Percentiles rank a stretch among this genome's conserved stretches.
These are phyloP conservation scores for Chiroxiphia lanceolata DNA, from an alignment of 2,797 vertebrate genomes.

Conservation along the genomic window DNA sequence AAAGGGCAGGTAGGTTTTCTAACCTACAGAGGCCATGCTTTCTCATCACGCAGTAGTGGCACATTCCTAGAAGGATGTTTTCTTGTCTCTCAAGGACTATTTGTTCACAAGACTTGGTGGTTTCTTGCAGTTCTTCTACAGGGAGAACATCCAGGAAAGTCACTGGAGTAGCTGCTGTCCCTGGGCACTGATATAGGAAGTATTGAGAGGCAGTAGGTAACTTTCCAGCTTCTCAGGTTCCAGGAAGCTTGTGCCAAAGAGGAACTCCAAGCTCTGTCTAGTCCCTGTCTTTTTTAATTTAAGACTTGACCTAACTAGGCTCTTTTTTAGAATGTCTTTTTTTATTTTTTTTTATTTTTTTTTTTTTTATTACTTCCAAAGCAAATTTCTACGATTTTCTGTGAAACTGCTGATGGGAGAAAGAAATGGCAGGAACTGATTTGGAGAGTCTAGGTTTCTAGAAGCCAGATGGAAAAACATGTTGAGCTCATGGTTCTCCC, in stretches of 20 bases:
- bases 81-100: neutral
- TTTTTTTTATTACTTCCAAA: neutral
- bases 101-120: neutral
- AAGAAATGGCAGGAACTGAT: neutral
- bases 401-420: neutral
- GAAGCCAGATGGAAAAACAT: constrained; percentile 1
- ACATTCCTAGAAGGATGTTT: neutral
- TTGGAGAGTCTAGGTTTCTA: neutral
- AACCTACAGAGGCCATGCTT: neutral
- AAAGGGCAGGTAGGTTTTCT: neutral
- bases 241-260: neutral
- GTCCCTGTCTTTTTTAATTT: neutral
- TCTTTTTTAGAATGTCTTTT: neutral
- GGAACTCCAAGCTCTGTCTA: neutral
- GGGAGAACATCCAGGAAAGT: neutral
- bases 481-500: neutral
- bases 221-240: neutral
- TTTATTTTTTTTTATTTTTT: neutral
- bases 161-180: neutral
- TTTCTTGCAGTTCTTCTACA: neutral
- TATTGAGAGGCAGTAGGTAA: neutral
- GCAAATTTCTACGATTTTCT: neutral
- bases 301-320: neutral
- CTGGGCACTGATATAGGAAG: neutral
- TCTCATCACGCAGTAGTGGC: neutral